Conservation (phyloP, 2,888 invertebrate species). For the Cotesia congregata region DNA sequence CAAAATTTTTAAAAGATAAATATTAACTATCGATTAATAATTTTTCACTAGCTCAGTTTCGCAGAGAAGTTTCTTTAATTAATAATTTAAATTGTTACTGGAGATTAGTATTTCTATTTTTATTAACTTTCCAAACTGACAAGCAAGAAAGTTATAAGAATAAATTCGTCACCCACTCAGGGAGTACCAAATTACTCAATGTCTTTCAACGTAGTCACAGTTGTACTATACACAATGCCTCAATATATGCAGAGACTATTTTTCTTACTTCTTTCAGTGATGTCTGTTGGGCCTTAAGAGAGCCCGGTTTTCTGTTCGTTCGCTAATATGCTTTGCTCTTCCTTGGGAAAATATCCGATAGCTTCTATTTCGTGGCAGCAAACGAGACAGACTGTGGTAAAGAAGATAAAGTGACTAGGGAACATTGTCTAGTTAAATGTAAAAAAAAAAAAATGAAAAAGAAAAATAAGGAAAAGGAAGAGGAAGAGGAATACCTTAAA, state of each 20-base stretch:
- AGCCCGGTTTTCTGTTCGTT: background rate
- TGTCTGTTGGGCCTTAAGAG: conserved; percentile 11
- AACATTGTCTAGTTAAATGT: background rate
- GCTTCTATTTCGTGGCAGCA: background rate
- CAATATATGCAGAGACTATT: conserved; percentile 44
- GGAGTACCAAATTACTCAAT: conserved; percentile 16
- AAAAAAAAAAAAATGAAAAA: background rate
- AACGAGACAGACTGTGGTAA: conserved; percentile 12
- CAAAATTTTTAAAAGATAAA: too few relatives aligned
- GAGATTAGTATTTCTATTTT: too few relatives aligned
- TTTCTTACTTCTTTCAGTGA: conserved; percentile 18
- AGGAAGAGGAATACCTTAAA: too few relatives aligned
- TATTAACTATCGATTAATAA: too few relatives aligned
- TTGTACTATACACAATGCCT: conserved; percentile 43
- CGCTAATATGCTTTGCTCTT: background rate
- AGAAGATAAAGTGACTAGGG: conserved; percentile 14
- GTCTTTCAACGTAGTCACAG: conserved; percentile 27
- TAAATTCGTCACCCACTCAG: conserved; percentile 20
- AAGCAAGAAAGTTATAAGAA: conserved; percentile 2
- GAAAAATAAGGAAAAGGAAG: background rate
- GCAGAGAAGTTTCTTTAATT: too few relatives aligned
- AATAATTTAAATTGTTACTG: too few relatives aligned
- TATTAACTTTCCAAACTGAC: background rate
- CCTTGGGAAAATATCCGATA: background rate
- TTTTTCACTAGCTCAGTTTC: too few relatives aligned